phyloP scores from a whole-genome alignment of 2,797 vertebrate species.

The Smutsia gigantea region DNA sequence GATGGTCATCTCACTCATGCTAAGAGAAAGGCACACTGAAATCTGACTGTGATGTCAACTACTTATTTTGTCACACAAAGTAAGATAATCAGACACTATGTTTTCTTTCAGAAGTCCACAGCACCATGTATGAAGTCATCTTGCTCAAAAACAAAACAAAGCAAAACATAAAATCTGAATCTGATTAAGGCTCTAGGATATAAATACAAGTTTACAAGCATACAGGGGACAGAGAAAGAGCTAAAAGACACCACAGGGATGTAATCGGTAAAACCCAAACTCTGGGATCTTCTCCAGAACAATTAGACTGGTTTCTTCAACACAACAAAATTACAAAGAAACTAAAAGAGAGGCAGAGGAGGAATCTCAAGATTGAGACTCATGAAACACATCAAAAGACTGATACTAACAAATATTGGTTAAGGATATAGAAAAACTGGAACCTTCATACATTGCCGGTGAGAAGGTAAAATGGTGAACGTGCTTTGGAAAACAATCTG shows the following conservation, averaged over 20 bases:
- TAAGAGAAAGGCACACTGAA: not conserved
- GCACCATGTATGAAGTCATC: not conserved
- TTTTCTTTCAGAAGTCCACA: not conserved
- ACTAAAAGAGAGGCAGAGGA: not conserved
- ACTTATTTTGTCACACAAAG: conserved; percentile 2
- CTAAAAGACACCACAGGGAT: not conserved
- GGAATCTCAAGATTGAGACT: not conserved
- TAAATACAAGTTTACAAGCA: not conserved
- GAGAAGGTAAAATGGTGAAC: not conserved
- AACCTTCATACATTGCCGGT: not conserved
- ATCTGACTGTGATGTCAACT: not conserved
- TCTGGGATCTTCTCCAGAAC: not conserved
- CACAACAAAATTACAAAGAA: not conserved
- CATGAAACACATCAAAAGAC: not conserved
- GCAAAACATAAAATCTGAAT: not conserved
- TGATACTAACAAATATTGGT: not conserved
- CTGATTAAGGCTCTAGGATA: not conserved
- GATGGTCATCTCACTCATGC: not conserved
- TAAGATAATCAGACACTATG: not conserved
- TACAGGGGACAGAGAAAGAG: not conserved
- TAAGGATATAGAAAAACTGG: not conserved
- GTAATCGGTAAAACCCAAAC: not conserved
- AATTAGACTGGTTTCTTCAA: not conserved
- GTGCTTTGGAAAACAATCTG: not conserved
- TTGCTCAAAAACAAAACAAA: not conserved